Percentiles rank a stretch among this genome's conserved stretches.
These are phyloP conservation scores for Chloromyia formosa DNA, from an alignment of 2,888 invertebrate genomes.

Conservation along the genomic window DNA sequence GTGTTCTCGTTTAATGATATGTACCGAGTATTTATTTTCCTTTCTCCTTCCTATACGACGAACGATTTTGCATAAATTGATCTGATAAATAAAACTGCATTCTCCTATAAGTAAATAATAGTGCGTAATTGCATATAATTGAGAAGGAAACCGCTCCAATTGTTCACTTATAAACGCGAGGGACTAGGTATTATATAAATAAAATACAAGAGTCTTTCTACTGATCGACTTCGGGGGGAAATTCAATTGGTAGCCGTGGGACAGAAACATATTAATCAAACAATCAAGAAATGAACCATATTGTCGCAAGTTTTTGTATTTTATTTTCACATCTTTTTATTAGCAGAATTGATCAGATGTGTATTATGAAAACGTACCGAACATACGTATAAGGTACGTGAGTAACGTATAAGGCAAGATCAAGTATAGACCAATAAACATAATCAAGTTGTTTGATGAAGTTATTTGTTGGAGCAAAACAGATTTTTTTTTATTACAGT, in stretches of 20 bases:
- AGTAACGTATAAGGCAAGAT: too few species aligned
- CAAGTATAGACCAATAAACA: too few species aligned
- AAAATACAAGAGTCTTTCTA: neutral
- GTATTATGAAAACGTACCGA: too few species aligned
- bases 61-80: slow-evolving; percentile 25
- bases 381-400: too few species aligned
- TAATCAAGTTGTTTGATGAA: too few species aligned
- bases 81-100: slow-evolving; percentile 21
- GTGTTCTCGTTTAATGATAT: too few species aligned
- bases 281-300: slow-evolving; percentile 28
- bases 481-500: too few species aligned
- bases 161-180: neutral
- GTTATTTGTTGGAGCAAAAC: too few species aligned
- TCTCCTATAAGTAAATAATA: slow-evolving; percentile 4
- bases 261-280: slow-evolving; percentile 27
- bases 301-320: neutral
- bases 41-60: too few species aligned
- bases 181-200: neutral
- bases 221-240: neutral
- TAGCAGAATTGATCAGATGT: too few species aligned
- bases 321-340: neutral
- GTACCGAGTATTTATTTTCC: too few species aligned
- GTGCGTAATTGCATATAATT: slow-evolving; percentile 29
- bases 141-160: slow-evolving; percentile 13
- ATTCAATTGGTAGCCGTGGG: slow-evolving; percentile 29